Conservation (phyloP, 2,113 vertebrate species). For the Podarcis cretensis region DNA sequence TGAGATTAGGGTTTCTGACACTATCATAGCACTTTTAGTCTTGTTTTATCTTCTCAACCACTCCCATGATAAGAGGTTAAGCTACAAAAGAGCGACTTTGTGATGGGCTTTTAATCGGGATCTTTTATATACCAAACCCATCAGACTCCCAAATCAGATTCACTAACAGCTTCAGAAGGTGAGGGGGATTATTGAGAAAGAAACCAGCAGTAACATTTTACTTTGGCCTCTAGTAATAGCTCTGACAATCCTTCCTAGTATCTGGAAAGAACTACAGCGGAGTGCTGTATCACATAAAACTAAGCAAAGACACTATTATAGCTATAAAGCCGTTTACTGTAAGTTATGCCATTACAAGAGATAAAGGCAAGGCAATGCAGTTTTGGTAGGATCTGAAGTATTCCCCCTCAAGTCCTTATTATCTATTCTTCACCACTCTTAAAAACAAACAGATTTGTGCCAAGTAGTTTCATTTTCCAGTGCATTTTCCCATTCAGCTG, state of each 20-base stretch:
- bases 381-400: background rate
- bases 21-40: background rate
- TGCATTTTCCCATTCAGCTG: conserved; percentile 21
- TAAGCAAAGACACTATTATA: background rate
- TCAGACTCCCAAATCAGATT: fast-evolving
- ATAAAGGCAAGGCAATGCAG: background rate
- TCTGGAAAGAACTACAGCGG: background rate
- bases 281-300: background rate
- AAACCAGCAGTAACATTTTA: background rate
- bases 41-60: background rate
- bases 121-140: fast-evolving
- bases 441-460: background rate
- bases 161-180: background rate
- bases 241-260: fast-evolving
- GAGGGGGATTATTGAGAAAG: background rate
- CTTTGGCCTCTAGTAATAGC: background rate
- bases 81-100: background rate
- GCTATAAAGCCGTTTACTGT: background rate
- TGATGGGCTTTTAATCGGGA: background rate
- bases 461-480: conserved; percentile 25
- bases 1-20: background rate
- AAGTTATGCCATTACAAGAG: background rate
- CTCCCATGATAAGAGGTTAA: background rate
- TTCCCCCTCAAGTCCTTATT: fast-evolving
- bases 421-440: background rate